phyloP scores from a whole-genome alignment of 2,113 vertebrate genomes.

The Proteles cristata region DNA sequence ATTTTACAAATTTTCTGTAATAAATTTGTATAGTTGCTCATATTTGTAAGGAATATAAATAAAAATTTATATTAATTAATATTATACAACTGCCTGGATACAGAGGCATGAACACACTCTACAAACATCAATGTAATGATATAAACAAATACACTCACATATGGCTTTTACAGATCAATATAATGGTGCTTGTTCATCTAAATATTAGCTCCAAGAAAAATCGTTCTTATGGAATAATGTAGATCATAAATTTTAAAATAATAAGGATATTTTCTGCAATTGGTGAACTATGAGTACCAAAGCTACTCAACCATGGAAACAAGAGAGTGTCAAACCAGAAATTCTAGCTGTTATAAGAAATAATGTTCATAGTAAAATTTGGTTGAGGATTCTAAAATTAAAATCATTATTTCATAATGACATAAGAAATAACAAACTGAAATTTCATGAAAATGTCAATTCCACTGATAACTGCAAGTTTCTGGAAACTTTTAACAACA shows the following conservation, averaged over 20 bases:
- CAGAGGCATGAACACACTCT: not conserved
- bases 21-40: not conserved
- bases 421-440: not conserved
- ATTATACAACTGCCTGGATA: not conserved
- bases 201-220: slow-evolving; percentile 81
- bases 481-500: slow-evolving; percentile 53
- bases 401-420: slow-evolving; percentile 54
- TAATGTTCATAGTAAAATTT: slow-evolving; percentile 48
- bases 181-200: slow-evolving; percentile 85
- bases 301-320: slow-evolving; percentile 88
- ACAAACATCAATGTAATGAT: slow-evolving; percentile 18
- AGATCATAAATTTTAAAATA: slow-evolving; percentile 81
- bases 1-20: slow-evolving; percentile 48
- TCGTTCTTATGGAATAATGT: slow-evolving; percentile 64
- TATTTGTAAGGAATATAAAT: slow-evolving; percentile 46
- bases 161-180: slow-evolving; percentile 56
- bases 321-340: slow-evolving; percentile 79
- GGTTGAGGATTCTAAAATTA: slow-evolving; percentile 64
- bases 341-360: slow-evolving; percentile 38
- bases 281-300: slow-evolving; percentile 76
- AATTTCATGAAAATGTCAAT: slow-evolving; percentile 57
- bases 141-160: slow-evolving; percentile 17
- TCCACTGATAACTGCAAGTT: not conserved
- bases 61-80: not conserved
- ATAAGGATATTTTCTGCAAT: slow-evolving; percentile 76